A percentile compares a stretch with the other conserved stretches of the same genome.
Conservation (phyloP, 2,888 invertebrate species). For the Trachelus stipa region DNA sequence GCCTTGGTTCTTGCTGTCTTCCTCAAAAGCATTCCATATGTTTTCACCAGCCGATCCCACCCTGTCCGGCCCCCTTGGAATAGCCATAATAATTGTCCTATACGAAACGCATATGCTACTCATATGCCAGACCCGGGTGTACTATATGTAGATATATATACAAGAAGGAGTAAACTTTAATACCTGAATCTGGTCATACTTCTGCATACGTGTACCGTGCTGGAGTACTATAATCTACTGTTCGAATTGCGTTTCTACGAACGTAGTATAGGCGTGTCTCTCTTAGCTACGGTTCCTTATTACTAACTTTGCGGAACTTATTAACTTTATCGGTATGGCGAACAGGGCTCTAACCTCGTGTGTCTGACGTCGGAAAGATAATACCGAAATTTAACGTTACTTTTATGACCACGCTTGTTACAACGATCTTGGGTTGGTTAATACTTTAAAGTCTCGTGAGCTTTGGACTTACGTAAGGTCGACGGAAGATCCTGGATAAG, state of each 20-base stretch:
- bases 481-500: not conserved
- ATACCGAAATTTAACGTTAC: not conserved
- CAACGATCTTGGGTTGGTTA: not conserved
- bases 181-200: not conserved
- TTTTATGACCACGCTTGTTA: not conserved
- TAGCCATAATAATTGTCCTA: not conserved
- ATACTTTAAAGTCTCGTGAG: not conserved
- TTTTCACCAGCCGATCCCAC: conserved; percentile 5
- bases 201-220: not conserved
- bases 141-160: not conserved
- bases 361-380: not conserved
- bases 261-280: not conserved
- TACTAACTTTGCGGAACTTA: not conserved
- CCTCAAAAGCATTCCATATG: conserved; percentile 17
- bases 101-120: not conserved
- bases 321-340: not conserved
- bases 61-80: not conserved
- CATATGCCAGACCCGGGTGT: not conserved
- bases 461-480: not conserved
- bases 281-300: not conserved
- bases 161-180: not conserved
- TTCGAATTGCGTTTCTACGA: not conserved
- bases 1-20: conserved; percentile 13
- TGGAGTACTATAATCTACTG: not conserved
- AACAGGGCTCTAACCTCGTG: not conserved